Percentiles rank a stretch among this genome's conserved stretches.
phyloP scores from a whole-genome alignment of 2,888 invertebrate genomes.

The Agriopis aurantiaria region DNA sequence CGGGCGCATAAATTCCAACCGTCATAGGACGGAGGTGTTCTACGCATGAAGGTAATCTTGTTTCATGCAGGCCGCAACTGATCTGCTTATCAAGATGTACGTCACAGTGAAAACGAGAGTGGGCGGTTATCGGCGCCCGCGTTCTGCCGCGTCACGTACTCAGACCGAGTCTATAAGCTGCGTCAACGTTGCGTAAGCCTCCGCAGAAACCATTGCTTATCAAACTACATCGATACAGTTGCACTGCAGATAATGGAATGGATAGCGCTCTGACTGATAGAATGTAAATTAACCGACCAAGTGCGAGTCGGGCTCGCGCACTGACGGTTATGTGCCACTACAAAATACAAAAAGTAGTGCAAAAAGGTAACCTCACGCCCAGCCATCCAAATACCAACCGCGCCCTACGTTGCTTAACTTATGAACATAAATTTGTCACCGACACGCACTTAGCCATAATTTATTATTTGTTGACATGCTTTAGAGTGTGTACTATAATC shows the following conservation, averaged over 20 bases:
- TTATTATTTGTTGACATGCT: too few relatives aligned
- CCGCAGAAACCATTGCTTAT: slow-evolving; percentile 51
- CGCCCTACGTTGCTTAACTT: too few relatives aligned
- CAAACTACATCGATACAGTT: slow-evolving; percentile 29
- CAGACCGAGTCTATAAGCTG: slow-evolving; percentile 51
- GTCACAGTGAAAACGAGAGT: slow-evolving; percentile 74
- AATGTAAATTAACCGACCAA: background rate
- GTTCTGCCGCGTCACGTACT: slow-evolving; percentile 59
- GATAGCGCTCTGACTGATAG: background rate
- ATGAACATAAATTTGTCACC: too few relatives aligned
- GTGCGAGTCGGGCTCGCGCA: too few relatives aligned
- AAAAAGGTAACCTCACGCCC: too few relatives aligned
- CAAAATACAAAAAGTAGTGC: too few relatives aligned
- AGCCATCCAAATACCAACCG: too few relatives aligned
- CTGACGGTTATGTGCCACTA: too few relatives aligned
- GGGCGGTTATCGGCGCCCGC: slow-evolving; percentile 68
- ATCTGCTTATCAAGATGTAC: slow-evolving; percentile 68
- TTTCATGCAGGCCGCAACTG: slow-evolving; percentile 50
- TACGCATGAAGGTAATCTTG: slow-evolving; percentile 45
- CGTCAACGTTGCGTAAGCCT: slow-evolving; percentile 64
- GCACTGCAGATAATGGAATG: background rate
- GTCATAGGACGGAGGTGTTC: slow-evolving; percentile 11
- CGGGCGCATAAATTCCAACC: background rate
- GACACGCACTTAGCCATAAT: too few relatives aligned
- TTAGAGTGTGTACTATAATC: too few relatives aligned